Base-by-base conservation (phyloP, 2,113 vertebrate genomes). In the Arenaria interpres region DNA sequence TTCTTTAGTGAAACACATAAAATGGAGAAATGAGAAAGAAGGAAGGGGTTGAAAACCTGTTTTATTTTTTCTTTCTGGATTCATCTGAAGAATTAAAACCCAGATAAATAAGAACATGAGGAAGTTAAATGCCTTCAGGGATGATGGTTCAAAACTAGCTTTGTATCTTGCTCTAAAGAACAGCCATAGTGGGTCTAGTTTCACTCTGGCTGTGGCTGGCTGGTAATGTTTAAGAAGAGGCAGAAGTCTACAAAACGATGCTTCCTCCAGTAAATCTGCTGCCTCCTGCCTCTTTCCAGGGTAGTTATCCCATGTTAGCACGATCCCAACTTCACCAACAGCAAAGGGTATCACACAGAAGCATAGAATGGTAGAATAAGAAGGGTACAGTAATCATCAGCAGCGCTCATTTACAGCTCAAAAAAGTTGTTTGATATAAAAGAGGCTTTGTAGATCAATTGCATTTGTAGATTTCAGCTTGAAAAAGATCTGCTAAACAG, bases 381-480 rank as follows among this genome's bases (percentile, higher is more conserved):
- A 88, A 82, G n/a, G 15, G 4, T 43, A 37, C 24, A 73, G 35
- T 45, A 79, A 46, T 51, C 39, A 66, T 2, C 35, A 79, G 32
- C 62, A 57, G 14, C 24, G 28, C 18, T 80, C 7, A 0, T 63
- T 90, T 79, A 25, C 24, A 83, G 62, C 60, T 89, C 53, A 82
- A 51, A 85, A 56, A 64, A 48, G 10, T 21, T 27, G 62, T 87
- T 85, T 85, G 60, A 11, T 89, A 39, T 32, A 64, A 62, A 95
- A 76, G 41, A 78, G 41, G n/a, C 80, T 93, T 87, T 91, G 53
- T 85, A 96, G 74, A 72, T 91, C 73, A 88, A 72, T 60, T 48
- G 32, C 4, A 8, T 53, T 35, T 76, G 66, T 76, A 62, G 62
- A 68, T 78, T 67, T 59, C 78, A 73, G 15, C 48, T 95, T 96